phyloP scores from a whole-genome alignment of 2,797 vertebrate species.

The Propithecus deckenii region DNA sequence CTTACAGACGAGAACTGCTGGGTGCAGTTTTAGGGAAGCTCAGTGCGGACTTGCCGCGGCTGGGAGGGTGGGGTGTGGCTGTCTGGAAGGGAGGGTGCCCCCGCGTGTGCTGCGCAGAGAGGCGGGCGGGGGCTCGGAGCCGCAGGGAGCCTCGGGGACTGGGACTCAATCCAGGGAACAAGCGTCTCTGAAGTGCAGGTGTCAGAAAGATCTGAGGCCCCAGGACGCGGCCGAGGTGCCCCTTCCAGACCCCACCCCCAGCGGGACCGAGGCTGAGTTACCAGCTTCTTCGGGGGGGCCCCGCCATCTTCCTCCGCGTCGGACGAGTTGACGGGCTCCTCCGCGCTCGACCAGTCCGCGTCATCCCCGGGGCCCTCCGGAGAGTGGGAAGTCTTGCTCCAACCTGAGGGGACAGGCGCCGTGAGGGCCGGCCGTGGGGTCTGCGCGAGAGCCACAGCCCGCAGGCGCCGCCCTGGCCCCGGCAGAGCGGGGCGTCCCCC shows the following conservation, averaged over 20 bases:
- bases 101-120: not conserved
- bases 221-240: not conserved
- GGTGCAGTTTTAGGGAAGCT: too few relatives aligned
- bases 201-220: not conserved
- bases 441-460: not conserved
- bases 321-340: slow-evolving; percentile 95
- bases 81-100: not conserved
- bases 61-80: too few relatives aligned
- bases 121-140: not conserved
- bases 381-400: slow-evolving; percentile 92
- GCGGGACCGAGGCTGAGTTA: slow-evolving; percentile 75
- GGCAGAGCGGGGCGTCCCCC: not conserved
- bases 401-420: slow-evolving; percentile 85
- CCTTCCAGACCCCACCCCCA: not conserved
- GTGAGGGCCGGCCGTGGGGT: not conserved
- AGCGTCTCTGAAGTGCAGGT: not conserved
- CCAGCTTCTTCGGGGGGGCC: slow-evolving; percentile 89
- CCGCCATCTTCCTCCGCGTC: slow-evolving; percentile 94
- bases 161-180: too few relatives aligned
- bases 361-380: slow-evolving; percentile 94
- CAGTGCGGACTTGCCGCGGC: too few relatives aligned
- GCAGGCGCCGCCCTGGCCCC: too few relatives aligned
- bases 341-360: slow-evolving; percentile 95
- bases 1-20: not conserved
- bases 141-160: too few relatives aligned